These are phyloP conservation scores for Catamblyrhynchus diadema DNA, from an alignment of 2,797 vertebrate species.

Conservation along the genomic window DNA sequence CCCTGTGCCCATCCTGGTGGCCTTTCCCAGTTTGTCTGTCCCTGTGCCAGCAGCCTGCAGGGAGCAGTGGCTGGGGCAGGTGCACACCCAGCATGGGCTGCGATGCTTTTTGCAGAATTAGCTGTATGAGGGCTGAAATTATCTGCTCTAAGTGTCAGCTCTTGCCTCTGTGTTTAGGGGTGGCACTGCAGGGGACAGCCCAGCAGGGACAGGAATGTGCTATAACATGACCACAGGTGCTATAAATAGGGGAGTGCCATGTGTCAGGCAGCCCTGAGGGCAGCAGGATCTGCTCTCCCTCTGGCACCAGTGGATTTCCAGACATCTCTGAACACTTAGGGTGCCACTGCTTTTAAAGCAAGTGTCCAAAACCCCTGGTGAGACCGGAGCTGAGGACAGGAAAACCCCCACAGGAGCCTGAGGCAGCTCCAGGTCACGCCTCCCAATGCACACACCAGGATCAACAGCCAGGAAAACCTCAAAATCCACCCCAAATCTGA, in stretches of 20 bases:
- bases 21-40: rapidly evolving
- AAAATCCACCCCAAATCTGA: neutral
- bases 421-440: neutral
- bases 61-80: rapidly evolving
- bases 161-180: neutral
- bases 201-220: neutral
- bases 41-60: neutral
- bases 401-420: rapidly evolving
- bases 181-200: neutral
- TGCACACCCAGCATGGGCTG: neutral
- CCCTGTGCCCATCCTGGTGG: neutral
- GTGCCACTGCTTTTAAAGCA: neutral
- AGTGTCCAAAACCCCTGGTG: neutral
- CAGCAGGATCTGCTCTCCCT: neutral
- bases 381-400: rapidly evolving
- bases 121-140: rapidly evolving
- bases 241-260: neutral
- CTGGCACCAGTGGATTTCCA: rapidly evolving
- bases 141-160: rapidly evolving
- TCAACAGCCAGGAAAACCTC: neutral
- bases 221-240: rapidly evolving
- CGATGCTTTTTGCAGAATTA: neutral
- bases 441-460: rapidly evolving
- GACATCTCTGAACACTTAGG: neutral
- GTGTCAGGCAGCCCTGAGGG: neutral